Conservation (phyloP, 2,888 invertebrate species). For the Acanthosoma haemorrhoidale region DNA sequence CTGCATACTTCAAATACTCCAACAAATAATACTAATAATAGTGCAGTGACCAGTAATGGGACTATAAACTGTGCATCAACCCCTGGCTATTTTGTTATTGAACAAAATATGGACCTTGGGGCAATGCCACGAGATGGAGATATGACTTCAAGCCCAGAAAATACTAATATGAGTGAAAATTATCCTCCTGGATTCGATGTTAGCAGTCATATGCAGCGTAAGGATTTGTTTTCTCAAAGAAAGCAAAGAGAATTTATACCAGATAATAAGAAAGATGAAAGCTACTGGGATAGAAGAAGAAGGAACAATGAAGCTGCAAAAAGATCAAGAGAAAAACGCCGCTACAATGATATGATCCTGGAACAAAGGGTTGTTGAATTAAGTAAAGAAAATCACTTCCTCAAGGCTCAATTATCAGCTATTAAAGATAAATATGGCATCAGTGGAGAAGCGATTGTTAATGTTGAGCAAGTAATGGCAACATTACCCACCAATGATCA, state of each 20-base stretch:
- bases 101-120: conserved; percentile 24
- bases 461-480: conserved; percentile 82
- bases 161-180: conserved; percentile 45
- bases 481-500: conserved; percentile 79
- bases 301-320: conserved; percentile 97
- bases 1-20: conserved; percentile 50
- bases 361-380: conserved; percentile 90
- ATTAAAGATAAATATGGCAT: conserved; percentile 91
- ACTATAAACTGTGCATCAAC: conserved; percentile 37
- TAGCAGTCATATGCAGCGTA: conserved; percentile 53
- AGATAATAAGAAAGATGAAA: conserved; percentile 92
- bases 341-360: conserved; percentile 93
- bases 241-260: conserved; percentile 96
- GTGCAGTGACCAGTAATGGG: conserved; percentile 35
- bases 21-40: conserved; percentile 35
- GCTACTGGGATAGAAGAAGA: conserved; percentile 93
- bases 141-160: conserved; percentile 42
- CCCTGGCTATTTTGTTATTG: conserved; percentile 28
- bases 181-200: conserved; percentile 52
- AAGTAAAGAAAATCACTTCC: conserved; percentile 89
- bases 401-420: conserved; percentile 86
- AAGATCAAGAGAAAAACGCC: conserved; percentile 89
- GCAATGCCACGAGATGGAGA: conserved; percentile 27
- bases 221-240: conserved; percentile 80
- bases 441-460: conserved; percentile 77